Percentiles rank a stretch among this genome's conserved stretches.
These are phyloP conservation scores for Punctoribates punctum DNA, from an alignment of 2,888 invertebrate genomes.

Conservation along the genomic window DNA sequence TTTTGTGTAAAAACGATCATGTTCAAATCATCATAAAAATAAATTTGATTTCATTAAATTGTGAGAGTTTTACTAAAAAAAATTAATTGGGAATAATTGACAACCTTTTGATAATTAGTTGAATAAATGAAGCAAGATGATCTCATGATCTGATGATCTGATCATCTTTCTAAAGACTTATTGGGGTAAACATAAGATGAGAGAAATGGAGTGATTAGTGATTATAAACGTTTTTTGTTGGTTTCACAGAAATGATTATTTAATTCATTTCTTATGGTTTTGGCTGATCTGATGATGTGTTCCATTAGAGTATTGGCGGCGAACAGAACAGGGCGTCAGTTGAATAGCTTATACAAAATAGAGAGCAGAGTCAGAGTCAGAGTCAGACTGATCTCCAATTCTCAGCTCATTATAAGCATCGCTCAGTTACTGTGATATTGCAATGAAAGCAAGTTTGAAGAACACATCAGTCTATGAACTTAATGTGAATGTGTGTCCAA, in stretches of 20 bases:
- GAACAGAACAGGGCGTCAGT: neutral
- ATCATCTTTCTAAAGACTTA: no score
- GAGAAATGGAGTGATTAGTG: no score
- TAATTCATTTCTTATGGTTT: neutral
- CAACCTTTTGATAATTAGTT: no score
- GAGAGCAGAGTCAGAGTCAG: neutral
- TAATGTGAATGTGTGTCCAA: slow-evolving; percentile 10
- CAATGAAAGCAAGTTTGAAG: neutral
- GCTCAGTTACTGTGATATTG: neutral
- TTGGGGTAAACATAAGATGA: no score
- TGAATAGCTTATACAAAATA: neutral
- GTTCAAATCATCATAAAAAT: no score
- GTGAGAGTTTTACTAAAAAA: no score
- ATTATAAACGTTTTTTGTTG: no score
- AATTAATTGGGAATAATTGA: no score
- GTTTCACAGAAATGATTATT: neutral
- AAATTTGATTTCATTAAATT: no score
- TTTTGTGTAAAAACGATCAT: no score
- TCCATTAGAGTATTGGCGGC: neutral
- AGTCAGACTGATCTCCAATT: neutral
- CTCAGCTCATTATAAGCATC: slow-evolving; percentile 14
- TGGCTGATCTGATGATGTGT: neutral
- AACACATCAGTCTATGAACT: neutral
- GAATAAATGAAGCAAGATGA: no score
- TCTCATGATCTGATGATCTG: no score